A percentile compares a stretch with the other conserved stretches of the same genome.
Conservation (phyloP, 2,113 vertebrate genomes). For the Notothenia rossii region DNA sequence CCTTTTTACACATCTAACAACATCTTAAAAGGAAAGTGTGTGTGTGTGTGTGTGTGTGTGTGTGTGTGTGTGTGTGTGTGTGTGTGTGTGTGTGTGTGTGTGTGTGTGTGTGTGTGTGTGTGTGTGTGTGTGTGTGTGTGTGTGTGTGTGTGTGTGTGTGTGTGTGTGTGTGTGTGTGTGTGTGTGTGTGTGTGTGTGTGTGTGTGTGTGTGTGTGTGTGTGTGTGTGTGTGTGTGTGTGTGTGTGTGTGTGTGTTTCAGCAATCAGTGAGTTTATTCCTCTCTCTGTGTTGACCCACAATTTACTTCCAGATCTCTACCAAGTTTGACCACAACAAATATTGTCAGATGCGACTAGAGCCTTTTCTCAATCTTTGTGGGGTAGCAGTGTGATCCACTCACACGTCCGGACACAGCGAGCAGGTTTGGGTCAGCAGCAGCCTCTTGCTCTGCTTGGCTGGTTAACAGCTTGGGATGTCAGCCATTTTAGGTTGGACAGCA, state of each 20-base stretch:
- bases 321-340: conserved; percentile 22
- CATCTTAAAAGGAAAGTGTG: not conserved
- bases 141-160: too few species aligned
- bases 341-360: conserved; percentile 7
- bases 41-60: too few species aligned
- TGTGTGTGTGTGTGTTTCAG: too few species aligned
- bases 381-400: conserved; percentile 27
- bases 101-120: too few species aligned
- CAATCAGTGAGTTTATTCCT: not conserved
- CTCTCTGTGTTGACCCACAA: conserved; percentile 19
- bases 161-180: too few species aligned
- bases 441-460: conserved; percentile 77
- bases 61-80: too few species aligned
- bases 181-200: too few species aligned
- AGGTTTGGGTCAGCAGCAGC: conserved; percentile 73
- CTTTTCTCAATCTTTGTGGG: conserved; percentile 24
- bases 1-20: not conserved
- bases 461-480: conserved; percentile 85
- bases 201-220: too few species aligned
- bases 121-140: too few species aligned
- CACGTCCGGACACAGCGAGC: conserved; percentile 42
- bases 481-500: conserved; percentile 88
- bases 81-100: too few species aligned
- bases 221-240: too few species aligned
- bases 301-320: conserved; percentile 44